Conservation (phyloP, 2,888 invertebrate genomes). For the Euzetes globulus region DNA sequence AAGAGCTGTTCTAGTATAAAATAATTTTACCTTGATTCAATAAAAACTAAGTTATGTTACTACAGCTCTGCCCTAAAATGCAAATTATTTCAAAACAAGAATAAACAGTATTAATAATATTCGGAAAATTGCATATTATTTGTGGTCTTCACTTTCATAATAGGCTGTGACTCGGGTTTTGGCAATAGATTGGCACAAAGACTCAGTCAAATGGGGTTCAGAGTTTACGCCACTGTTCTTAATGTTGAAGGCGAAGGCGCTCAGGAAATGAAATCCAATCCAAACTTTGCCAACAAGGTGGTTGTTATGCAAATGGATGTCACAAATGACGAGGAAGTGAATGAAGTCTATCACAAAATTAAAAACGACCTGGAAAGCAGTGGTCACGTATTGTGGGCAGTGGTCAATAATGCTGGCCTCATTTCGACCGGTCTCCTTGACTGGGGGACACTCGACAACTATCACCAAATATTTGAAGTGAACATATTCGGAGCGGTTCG, state of each 20-base stretch:
- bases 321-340: slow-evolving; percentile 45
- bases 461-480: slow-evolving; percentile 44
- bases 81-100: no score
- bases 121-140: no score
- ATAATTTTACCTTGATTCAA: no score
- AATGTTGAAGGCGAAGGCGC: slow-evolving; percentile 24
- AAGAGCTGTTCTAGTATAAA: no score
- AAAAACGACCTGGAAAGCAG: slow-evolving; percentile 23
- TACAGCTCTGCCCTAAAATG: no score
- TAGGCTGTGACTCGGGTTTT: slow-evolving; percentile 36
- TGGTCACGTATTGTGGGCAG: slow-evolving; percentile 48
- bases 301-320: slow-evolving; percentile 46
- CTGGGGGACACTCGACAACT: slow-evolving; percentile 49
- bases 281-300: slow-evolving; percentile 34
- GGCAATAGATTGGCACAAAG: slow-evolving; percentile 28
- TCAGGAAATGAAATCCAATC: background rate
- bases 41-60: no score
- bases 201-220: slow-evolving; percentile 28
- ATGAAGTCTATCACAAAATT: slow-evolving; percentile 21
- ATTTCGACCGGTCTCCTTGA: slow-evolving; percentile 50
- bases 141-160: no score
- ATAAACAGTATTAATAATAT: no score
- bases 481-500: slow-evolving; percentile 45
- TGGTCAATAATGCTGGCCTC: slow-evolving; percentile 53
- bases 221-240: slow-evolving; percentile 33